Percentiles rank a stretch among this genome's conserved stretches.
Evolutionary conservation across 1,140 invertebrate genomes (phyloP).

Genomic region (Drosophila ercepeae): DNA sequence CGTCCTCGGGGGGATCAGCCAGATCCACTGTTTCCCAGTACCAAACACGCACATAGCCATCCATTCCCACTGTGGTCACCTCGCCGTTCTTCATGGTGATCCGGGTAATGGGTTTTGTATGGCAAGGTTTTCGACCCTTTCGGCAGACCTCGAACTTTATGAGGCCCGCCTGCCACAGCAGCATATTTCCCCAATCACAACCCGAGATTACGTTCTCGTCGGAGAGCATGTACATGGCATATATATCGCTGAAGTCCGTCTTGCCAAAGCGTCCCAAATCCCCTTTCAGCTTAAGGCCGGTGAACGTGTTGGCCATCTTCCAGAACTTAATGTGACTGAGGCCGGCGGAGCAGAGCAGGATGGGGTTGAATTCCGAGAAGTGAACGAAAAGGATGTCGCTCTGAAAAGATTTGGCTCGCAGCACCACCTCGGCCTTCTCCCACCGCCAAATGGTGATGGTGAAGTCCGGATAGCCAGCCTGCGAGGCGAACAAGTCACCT

Average conservation of each 20-base stretch:
- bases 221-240: slow-evolving; percentile 92
- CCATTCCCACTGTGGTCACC: slow-evolving; percentile 88
- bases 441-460: slow-evolving; percentile 95
- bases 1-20: slow-evolving; percentile 90
- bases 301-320: slow-evolving; percentile 96
- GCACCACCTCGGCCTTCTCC: slow-evolving; percentile 89
- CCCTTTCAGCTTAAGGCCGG: slow-evolving; percentile 94
- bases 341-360: slow-evolving; percentile 91
- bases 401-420: slow-evolving; percentile 91
- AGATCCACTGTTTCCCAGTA: slow-evolving; percentile 94
- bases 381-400: slow-evolving; percentile 91
- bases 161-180: slow-evolving; percentile 94
- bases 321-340: slow-evolving; percentile 94
- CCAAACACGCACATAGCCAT: slow-evolving; percentile 94
- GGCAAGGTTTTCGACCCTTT: slow-evolving; percentile 89
- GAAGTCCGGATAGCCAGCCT: slow-evolving; percentile 93
- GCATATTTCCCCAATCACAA: slow-evolving; percentile 94
- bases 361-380: slow-evolving; percentile 91
- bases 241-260: slow-evolving; percentile 94
- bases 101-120: slow-evolving; percentile 89
- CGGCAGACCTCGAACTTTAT: slow-evolving; percentile 92
- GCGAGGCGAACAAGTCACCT: slow-evolving; percentile 91
- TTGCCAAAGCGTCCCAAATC: slow-evolving; percentile 94
- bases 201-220: slow-evolving; percentile 95
- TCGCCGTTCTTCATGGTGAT: slow-evolving; percentile 89